Evolutionary conservation across 2,797 vertebrate species (phyloP).

Genomic region (Aulostomus chinensis): DNA sequence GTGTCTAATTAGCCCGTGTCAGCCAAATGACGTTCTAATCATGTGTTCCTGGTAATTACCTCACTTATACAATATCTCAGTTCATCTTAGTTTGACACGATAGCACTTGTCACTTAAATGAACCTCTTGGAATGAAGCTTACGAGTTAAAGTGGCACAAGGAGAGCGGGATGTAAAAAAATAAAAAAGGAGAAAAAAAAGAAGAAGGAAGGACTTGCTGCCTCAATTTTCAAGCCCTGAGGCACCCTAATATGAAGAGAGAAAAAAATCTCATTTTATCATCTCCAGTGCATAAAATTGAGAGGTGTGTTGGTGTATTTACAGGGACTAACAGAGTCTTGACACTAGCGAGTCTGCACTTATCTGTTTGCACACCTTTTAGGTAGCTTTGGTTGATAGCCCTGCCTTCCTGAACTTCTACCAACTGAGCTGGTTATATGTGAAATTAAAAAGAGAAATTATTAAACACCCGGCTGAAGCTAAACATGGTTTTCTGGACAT

Average conservation of each 20-base stretch:
- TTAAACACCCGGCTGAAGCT: conserved; percentile 61
- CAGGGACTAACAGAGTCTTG: conserved; percentile 45
- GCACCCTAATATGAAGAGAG: conserved; percentile 48
- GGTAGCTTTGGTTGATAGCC: conserved; percentile 46
- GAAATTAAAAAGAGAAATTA: conserved; percentile 70
- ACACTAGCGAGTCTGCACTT: conserved; percentile 55
- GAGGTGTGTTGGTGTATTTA: conserved; percentile 60
- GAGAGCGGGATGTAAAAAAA: conserved; percentile 15
- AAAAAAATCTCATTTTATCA: conserved; percentile 54
- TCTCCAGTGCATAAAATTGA: conserved; percentile 66
- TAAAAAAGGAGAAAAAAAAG: conserved; percentile 2
- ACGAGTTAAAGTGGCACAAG: conserved; percentile 7
- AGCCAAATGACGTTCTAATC: conserved; percentile 81
- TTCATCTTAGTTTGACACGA: conserved; percentile 62
- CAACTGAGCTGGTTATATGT: conserved; percentile 75
- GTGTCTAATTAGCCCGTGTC: conserved; percentile 80
- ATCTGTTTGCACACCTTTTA: conserved; percentile 72
- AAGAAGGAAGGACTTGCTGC: conserved; percentile 37
- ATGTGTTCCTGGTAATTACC: conserved; percentile 81
- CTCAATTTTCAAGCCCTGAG: conserved; percentile 51
- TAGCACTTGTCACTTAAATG: conserved; percentile 55
- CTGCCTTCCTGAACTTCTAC: conserved; percentile 44
- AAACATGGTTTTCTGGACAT: conserved; percentile 55
- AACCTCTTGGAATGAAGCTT: conserved; percentile 64
- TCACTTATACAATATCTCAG: conserved; percentile 66